Base-by-base conservation (phyloP, 2,888 invertebrate species). In the Thecocarcelia acutangulata region DNA sequence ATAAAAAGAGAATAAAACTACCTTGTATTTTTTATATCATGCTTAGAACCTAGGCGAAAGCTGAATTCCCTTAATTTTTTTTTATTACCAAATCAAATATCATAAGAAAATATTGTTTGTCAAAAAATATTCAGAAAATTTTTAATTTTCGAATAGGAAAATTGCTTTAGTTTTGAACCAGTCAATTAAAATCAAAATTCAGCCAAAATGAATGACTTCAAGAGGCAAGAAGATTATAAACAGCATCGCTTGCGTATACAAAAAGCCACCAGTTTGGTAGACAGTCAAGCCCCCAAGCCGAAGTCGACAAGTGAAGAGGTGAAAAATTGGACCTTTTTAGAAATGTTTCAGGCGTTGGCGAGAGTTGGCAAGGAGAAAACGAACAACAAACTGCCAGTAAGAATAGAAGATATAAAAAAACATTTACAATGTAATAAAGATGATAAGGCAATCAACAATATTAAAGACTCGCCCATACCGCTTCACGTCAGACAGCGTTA, bases 401-500 rank as follows among this genome's bases (percentile, higher is more conserved):
- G 54, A 24, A 15, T 33, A 3, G 24, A 13, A 2, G 59, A 68
- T 28, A 17, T 12, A 2, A 15, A 37, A 6, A 28, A 58, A 52
- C 15, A 44, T 11, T 15, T 24, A 1, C 15, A 5, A 17, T 13
- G 17, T 9, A 33, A 46, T 28, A 21, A 6, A 48, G 68, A 66
- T 0, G 19, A 17, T 15, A 44, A 11, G 0, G 2, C 6, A 0
- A 44, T 6, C 8, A 24, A 19, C n/a, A 46, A 0, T 15, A 4
- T 54, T 2, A 81, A 76, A 9, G 24, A 15, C 5, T 44, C 83
- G 17, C 83, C 85, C 63, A 85, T 88, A 46, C 89, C 88, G 1
- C 6, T 84, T 69, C 86, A 87, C 63, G 85, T 88, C 4, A 83
- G 88, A 12, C 86, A 87, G 58, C 88, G 88, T 13, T 88, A 88